Conservation (phyloP, 2,888 invertebrate genomes). For the Phragmatobia fuliginosa region DNA sequence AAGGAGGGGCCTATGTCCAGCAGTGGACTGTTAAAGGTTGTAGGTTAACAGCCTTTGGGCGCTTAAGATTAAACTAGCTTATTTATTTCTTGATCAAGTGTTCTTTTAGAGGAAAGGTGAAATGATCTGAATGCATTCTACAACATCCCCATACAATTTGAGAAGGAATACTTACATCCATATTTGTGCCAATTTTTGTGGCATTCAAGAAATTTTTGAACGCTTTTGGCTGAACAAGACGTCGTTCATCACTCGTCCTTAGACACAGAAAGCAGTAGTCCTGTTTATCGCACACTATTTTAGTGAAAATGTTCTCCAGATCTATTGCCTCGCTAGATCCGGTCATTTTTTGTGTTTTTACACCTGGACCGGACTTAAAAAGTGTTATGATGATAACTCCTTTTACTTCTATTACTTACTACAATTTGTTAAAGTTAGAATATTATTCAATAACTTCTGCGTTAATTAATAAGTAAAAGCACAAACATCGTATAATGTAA, state of each 20-base stretch:
- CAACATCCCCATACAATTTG: not conserved
- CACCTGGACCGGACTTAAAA: not conserved
- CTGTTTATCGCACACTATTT: constrained; percentile 12
- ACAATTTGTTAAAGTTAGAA: not conserved
- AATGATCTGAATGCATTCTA: not conserved
- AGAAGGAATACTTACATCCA: not conserved
- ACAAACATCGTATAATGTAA: not conserved
- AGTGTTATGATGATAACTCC: not conserved
- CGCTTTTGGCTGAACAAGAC: not conserved
- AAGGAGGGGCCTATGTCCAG: too few species aligned
- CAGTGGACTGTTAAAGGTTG: too few species aligned
- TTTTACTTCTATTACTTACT: not conserved
- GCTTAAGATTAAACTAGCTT: too few species aligned
- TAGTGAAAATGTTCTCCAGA: constrained; percentile 5
- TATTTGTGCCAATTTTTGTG: not conserved
- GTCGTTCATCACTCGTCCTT: constrained; percentile 9
- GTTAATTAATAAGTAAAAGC: not conserved
- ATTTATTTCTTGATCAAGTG: not conserved
- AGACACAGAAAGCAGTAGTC: constrained; percentile 9
- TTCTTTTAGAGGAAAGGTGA: not conserved
- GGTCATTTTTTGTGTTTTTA: not conserved
- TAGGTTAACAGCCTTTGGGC: too few species aligned
- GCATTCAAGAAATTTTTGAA: not conserved
- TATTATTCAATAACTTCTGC: not conserved
- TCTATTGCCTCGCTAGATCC: not conserved